Percentiles rank a stretch among this genome's conserved stretches.
These are phyloP conservation scores for Ostrea denselamellosa DNA, from an alignment of 1,140 invertebrate genomes.

Conservation along the genomic window DNA sequence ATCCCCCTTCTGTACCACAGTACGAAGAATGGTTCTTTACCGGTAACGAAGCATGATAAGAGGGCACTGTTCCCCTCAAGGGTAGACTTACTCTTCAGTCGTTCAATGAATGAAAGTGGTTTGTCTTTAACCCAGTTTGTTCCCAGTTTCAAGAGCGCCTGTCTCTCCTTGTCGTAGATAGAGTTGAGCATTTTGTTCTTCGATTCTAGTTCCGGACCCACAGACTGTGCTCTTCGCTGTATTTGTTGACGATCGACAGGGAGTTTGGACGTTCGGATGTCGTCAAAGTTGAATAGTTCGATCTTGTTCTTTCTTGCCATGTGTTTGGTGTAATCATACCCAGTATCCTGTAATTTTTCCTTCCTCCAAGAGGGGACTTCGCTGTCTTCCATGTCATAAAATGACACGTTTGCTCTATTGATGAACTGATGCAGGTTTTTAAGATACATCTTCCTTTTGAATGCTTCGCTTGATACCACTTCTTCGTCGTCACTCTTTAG, in stretches of 20 bases:
- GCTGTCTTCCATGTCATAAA: slow-evolving; percentile 8
- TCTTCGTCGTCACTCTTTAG: slow-evolving; percentile 3
- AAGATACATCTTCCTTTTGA: slow-evolving; percentile 16
- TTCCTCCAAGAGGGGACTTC: slow-evolving; percentile 10
- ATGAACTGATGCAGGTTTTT: slow-evolving; percentile 17
- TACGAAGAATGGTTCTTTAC: slow-evolving; percentile 48
- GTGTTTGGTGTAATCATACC: neutral
- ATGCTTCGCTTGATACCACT: neutral
- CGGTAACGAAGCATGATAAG: slow-evolving; percentile 49
- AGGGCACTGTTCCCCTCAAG: slow-evolving; percentile 43
- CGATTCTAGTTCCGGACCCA: neutral
- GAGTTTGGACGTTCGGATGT: neutral
- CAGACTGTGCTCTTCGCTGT: neutral
- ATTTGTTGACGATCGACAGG: neutral
- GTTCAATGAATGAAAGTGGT: slow-evolving; percentile 50
- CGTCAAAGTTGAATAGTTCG: neutral
- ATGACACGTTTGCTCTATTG: neutral
- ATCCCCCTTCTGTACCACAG: slow-evolving; percentile 52
- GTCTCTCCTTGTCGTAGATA: slow-evolving; percentile 37
- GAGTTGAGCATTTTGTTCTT: slow-evolving; percentile 27
- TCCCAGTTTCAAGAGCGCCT: slow-evolving; percentile 52
- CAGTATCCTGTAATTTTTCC: slow-evolving; percentile 34
- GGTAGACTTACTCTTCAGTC: slow-evolving; percentile 54
- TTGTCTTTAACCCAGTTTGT: slow-evolving; percentile 45
- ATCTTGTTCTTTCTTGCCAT: neutral